Evolutionary conservation across 2,113 vertebrate species (phyloP).

Genomic region (Thermophis baileyi): DNA sequence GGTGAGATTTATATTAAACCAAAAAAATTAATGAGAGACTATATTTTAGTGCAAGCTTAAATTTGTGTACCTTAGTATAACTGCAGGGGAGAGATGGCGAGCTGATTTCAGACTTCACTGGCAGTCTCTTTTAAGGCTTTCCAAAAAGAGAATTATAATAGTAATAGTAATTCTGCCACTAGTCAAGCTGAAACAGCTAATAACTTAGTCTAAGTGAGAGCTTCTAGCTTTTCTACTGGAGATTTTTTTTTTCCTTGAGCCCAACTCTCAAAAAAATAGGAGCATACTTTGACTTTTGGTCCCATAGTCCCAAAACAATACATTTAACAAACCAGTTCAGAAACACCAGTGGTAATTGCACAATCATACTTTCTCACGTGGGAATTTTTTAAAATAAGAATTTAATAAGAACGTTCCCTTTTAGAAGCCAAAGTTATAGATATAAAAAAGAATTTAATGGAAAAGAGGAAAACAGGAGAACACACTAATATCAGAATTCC

Average conservation of each 20-base stretch:
- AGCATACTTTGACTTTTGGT: background rate
- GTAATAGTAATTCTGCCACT: background rate
- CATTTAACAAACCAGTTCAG: background rate
- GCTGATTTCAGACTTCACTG: background rate
- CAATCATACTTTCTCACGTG: background rate
- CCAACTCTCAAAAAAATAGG: background rate
- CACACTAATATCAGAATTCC: background rate
- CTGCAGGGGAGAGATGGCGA: background rate
- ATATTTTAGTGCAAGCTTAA: background rate
- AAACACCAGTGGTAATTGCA: background rate
- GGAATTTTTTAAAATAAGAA: background rate
- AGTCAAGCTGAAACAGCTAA: background rate
- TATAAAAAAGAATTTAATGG: background rate
- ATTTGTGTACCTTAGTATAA: background rate
- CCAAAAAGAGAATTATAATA: background rate
- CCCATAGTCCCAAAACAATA: background rate
- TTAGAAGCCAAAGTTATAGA: background rate
- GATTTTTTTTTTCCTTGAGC: background rate
- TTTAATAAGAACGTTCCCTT: background rate
- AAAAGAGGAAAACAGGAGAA: background rate
- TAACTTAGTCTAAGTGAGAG: background rate
- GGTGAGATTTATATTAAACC: background rate
- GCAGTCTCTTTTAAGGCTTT: background rate
- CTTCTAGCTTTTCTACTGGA: background rate
- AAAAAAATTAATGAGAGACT: background rate